Evolutionary conservation across 1,140 invertebrate species (phyloP), one percentile per base, ranked within the genome.

Genomic region (Anastrepha ludens): DNA sequence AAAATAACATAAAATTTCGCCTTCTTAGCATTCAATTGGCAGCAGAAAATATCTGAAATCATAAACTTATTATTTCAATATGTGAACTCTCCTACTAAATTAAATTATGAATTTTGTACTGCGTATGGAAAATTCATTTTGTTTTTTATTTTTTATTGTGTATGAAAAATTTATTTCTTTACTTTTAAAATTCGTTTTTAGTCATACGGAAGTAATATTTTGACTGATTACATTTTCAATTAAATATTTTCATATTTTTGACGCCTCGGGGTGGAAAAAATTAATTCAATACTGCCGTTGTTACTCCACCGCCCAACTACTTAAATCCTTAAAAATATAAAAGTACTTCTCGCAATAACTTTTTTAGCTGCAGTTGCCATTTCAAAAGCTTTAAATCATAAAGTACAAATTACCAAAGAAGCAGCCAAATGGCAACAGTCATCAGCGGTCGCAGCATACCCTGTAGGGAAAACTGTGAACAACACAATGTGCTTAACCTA

Each of bases 391-490:
- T 74, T 74, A 74, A 74, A 74, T 74, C 41, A 74, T 74, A 74
- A 74, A 74, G 44, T 44, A 74, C 41, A 74, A 74, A 74, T 74
- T 74, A 74, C 67, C 67, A 74, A 74, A 39, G 9, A 70, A 29
- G 29, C 65, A 70, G 65, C 39, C 41, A 55, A 74, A 44, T 74
- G 41, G 44, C 15, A 9, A 67, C 65, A 67, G 65, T 9, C 60
- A 62, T n/a, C 60, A n/a, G 7, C 1, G 20, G 64, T 13, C 6
- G 50, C 64, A 39, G 7, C 2, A 67, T 41, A 39, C 11, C 29
- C 29, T 29, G 29, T 29, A 29, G 29, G 29, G 1, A 29, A 29
- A 29, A 29, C 29, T 29, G 29, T 29, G 29, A 29, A 29, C 29
- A 29, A 29, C 29, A 29, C 29, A 29, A 29, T 29, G 29, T 0